Evolutionary conservation across 64 coral and sea anemone genomes (phyloP).

Genomic region (Pocillopora verrucosa): DNA sequence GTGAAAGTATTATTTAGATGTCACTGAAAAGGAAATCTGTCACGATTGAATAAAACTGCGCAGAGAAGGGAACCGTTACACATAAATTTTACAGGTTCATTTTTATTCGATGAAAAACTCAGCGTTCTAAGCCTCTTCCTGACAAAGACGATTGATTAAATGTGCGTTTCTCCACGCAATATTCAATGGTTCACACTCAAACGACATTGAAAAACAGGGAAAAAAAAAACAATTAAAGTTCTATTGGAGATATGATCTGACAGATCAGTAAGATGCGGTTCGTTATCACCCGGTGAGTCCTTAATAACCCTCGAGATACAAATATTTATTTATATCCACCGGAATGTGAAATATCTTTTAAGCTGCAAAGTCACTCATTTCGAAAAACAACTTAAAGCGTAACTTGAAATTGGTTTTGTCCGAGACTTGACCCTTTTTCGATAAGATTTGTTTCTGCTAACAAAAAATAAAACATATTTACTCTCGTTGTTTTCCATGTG

Average conservation of each 20-base stretch:
- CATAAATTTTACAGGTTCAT: too few species aligned
- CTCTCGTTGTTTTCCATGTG: neutral
- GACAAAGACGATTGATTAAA: too few species aligned
- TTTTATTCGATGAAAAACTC: too few species aligned
- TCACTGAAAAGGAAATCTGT: neutral
- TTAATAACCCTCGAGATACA: slow-evolving; percentile 27
- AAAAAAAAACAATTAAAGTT: too few species aligned
- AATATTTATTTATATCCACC: slow-evolving; percentile 8
- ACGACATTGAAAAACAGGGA: too few species aligned
- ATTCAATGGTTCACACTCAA: too few species aligned
- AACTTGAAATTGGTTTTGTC: too few species aligned
- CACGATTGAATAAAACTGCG: neutral
- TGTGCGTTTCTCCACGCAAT: too few species aligned
- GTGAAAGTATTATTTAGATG: too few species aligned
- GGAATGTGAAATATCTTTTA: slow-evolving; percentile 20
- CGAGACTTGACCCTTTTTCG: neutral
- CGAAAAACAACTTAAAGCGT: neutral
- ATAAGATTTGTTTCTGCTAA: neutral
- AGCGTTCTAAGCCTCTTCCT: too few species aligned
- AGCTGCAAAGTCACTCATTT: too few species aligned
- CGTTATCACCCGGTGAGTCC: slow-evolving; percentile 13
- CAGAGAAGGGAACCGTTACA: neutral
- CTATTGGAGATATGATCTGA: too few species aligned
- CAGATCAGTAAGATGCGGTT: neutral
- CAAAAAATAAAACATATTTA: neutral